Conservation (phyloP, 2,888 invertebrate species). For the Iphiclides podalirius region DNA sequence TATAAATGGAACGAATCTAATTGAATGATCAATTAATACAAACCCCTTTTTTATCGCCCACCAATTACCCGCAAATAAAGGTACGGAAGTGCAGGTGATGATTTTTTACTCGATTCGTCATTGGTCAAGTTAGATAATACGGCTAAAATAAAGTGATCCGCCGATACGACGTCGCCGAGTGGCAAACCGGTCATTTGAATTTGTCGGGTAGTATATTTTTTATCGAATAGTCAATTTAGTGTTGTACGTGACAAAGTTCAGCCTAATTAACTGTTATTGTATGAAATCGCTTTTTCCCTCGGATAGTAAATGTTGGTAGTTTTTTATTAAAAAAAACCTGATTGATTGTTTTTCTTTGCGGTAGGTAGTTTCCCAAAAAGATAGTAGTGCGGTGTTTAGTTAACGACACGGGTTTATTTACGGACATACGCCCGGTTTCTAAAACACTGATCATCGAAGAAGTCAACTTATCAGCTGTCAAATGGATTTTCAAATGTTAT, state of each 20-base stretch:
- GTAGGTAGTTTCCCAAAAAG: slow-evolving; percentile 44
- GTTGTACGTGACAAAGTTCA: slow-evolving; percentile 61
- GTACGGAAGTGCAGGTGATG: slow-evolving; percentile 55
- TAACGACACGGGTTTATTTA: no score
- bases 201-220: slow-evolving; percentile 37
- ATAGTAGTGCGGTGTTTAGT: slow-evolving; percentile 3
- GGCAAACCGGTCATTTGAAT: slow-evolving; percentile 32
- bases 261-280: slow-evolving; percentile 45
- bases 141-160: slow-evolving; percentile 28
- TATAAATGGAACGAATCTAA: slow-evolving; percentile 19
- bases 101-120: slow-evolving; percentile 44
- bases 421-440: no score
- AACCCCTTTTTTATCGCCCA: slow-evolving; percentile 21
- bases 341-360: slow-evolving; percentile 57
- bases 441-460: no score
- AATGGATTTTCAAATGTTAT: no score
- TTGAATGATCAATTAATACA: slow-evolving; percentile 24
- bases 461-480: no score
- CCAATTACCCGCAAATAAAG: slow-evolving; percentile 44
- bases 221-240: slow-evolving; percentile 39
- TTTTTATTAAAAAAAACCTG: slow-evolving; percentile 45
- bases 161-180: slow-evolving; percentile 24
- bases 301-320: no score
- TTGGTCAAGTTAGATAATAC: slow-evolving; percentile 37
- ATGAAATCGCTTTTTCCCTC: background rate